A percentile compares a stretch with the other conserved stretches of the same genome.
Evolutionary conservation across 2,113 vertebrate species (phyloP).

Genomic region (Picathartes gymnocephalus): DNA sequence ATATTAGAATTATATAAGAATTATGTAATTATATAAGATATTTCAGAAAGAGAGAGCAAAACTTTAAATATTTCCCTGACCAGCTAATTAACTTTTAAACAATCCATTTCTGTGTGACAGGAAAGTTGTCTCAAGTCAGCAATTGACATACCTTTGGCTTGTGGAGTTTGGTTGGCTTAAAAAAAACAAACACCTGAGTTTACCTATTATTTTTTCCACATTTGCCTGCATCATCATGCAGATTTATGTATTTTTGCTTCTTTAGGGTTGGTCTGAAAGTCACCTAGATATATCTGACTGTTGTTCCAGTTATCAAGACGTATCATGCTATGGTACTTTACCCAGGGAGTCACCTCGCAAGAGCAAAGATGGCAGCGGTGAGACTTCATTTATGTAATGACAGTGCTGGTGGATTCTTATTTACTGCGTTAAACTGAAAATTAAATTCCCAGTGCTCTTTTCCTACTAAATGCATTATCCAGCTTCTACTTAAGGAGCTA

Average conservation of each 20-base stretch:
- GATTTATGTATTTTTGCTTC: not conserved
- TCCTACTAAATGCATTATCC: not conserved
- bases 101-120: not conserved
- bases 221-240: not conserved
- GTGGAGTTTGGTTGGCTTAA: not conserved
- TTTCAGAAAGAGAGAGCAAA: not conserved
- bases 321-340: conserved; percentile 77
- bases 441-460: not conserved
- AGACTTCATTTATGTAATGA: not conserved
- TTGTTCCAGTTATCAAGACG: conserved; percentile 80
- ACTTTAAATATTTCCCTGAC: not conserved
- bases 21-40: too few relatives aligned
- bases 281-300: conserved; percentile 79
- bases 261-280: conserved; percentile 83
- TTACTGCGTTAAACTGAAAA: not conserved
- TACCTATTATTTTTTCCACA: not conserved
- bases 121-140: not conserved
- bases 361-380: conserved; percentile 78
- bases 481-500: not conserved
- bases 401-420: not conserved
- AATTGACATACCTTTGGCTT: not conserved
- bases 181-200: not conserved
- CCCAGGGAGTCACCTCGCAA: conserved; percentile 83
- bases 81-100: not conserved
- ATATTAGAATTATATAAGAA: not conserved